A percentile compares a stretch with the other conserved stretches of the same genome.
These are phyloP conservation scores for Drosophila affinis DNA, from an alignment of 2,888 invertebrate genomes.

Conservation along the genomic window DNA sequence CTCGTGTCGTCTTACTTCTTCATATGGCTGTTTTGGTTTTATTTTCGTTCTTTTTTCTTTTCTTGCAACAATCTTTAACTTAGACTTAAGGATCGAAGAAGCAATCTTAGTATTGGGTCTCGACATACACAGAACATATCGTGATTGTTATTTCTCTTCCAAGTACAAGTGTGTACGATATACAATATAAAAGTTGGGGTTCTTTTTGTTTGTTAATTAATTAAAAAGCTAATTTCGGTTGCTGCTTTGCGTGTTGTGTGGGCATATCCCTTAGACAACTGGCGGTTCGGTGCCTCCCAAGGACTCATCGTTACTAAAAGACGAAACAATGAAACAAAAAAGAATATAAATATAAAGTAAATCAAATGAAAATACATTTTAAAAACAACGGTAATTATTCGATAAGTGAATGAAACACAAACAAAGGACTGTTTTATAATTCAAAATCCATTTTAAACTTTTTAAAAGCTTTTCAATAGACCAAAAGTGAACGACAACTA, in stretches of 20 bases:
- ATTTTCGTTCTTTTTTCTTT: slow-evolving; percentile 3
- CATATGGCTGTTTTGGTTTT: slow-evolving; percentile 52
- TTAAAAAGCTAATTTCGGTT: slow-evolving; percentile 63
- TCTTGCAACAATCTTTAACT: slow-evolving; percentile 40
- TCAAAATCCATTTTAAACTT: no score
- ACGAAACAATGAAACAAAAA: slow-evolving; percentile 39
- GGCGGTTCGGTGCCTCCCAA: slow-evolving; percentile 83
- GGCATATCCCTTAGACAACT: slow-evolving; percentile 79
- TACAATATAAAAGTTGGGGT: slow-evolving; percentile 55
- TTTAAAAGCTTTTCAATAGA: no score
- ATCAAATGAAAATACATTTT: slow-evolving; percentile 23
- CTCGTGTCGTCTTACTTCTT: slow-evolving; percentile 36
- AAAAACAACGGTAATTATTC: slow-evolving; percentile 15
- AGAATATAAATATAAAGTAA: slow-evolving; percentile 29
- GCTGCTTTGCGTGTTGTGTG: slow-evolving; percentile 32
- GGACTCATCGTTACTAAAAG: slow-evolving; percentile 73
- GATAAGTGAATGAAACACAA: no score
- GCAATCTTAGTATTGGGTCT: slow-evolving; percentile 6
- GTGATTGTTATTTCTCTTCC: slow-evolving; percentile 20
- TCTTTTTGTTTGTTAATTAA: slow-evolving; percentile 39
- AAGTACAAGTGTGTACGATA: slow-evolving; percentile 19
- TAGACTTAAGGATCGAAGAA: slow-evolving; percentile 42
- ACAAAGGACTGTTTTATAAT: no score
- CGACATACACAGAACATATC: slow-evolving; percentile 24
- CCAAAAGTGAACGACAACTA: no score